phyloP scores from a whole-genome alignment of 2,797 vertebrate genomes.

The Anisognathus igniventris region DNA sequence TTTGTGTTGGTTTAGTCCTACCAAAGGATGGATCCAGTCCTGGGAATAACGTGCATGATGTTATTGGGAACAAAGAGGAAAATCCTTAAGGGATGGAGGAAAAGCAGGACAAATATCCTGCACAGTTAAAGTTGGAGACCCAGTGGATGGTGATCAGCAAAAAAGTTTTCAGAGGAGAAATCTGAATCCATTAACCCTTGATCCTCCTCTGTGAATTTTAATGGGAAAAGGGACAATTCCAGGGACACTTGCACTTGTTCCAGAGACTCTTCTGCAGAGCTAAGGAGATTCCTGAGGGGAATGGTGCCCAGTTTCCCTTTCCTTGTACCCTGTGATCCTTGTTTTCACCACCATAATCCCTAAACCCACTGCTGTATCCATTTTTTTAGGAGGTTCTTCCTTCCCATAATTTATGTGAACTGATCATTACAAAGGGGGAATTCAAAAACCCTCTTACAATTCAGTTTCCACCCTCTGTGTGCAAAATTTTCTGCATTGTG shows the following conservation, averaged over 20 bases:
- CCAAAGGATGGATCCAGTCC: neutral
- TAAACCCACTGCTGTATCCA: rapidly evolving
- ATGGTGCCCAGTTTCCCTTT: neutral
- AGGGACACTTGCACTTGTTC: neutral
- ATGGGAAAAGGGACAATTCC: neutral
- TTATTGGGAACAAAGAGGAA: neutral
- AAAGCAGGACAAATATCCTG: neutral
- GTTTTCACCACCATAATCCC: rapidly evolving
- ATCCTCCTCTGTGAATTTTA: neutral
- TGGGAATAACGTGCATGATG: rapidly evolving
- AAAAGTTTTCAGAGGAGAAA: neutral
- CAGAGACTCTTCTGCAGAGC: neutral
- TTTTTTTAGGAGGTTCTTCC: neutral
- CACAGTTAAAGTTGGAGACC: rapidly evolving
- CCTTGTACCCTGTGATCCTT: neutral
- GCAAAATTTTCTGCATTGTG: neutral
- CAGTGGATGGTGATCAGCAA: neutral
- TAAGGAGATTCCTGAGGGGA: neutral
- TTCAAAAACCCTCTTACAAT: neutral
- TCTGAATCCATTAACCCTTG: neutral
- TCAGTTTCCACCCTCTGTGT: neutral
- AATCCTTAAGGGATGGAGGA: neutral
- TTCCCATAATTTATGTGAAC: neutral
- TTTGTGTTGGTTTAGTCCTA: neutral
- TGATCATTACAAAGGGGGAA: neutral